Conservation (phyloP, 92 coral and sea anemone species). For the Palythoa heliodiscus region DNA sequence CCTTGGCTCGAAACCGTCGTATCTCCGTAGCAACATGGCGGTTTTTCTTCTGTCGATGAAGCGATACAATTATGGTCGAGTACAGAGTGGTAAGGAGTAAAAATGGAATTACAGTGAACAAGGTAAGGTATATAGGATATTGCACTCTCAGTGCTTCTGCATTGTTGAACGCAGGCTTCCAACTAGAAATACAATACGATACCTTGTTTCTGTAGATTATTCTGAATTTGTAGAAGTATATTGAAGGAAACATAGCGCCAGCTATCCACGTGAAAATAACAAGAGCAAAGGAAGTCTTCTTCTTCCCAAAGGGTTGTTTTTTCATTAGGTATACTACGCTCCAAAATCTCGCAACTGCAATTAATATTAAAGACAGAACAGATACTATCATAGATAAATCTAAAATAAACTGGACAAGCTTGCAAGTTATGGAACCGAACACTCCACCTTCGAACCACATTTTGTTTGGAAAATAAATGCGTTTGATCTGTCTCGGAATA, state of each 20-base stretch:
- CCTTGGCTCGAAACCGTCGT: neutral
- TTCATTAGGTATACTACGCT: conserved; percentile 7
- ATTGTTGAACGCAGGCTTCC: conserved; percentile 24
- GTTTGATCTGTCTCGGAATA: conserved; percentile 7
- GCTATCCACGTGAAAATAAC: neutral
- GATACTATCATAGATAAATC: conserved; percentile 1
- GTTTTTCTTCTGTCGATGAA: neutral
- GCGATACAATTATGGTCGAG: neutral
- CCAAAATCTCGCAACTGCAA: conserved; percentile 10
- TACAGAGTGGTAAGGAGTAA: neutral
- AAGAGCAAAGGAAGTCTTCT: neutral
- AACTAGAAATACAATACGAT: neutral
- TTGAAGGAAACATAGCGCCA: neutral
- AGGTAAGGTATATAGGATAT: neutral
- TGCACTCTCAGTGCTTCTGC: neutral
- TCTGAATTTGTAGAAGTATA: neutral
- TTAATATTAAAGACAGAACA: neutral
- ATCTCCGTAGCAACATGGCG: neutral
- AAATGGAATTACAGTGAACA: conserved; percentile 8
- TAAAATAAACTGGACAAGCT: neutral
- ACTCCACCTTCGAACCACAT: conserved; percentile 6
- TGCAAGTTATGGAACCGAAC: conserved; percentile 8
- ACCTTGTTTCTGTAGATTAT: neutral
- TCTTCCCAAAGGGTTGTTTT: neutral
- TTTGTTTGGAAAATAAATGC: neutral